phyloP scores from a whole-genome alignment of 1,140 invertebrate species.

The Lasaia peninsularis region DNA sequence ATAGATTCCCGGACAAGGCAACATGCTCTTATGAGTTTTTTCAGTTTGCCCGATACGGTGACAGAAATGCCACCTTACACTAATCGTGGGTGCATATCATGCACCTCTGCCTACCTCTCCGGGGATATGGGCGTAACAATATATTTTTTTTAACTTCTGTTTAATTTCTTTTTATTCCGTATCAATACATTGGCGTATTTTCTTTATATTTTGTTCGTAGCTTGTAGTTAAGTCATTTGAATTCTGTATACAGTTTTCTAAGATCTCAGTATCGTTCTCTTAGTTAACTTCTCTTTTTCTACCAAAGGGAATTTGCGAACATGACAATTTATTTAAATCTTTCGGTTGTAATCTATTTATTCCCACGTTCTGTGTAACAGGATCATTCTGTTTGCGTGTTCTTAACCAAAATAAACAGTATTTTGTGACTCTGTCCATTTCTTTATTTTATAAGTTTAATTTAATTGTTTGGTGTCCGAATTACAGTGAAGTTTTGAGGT shows the following conservation, averaged over 20 bases:
- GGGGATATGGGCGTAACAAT: too few relatives aligned
- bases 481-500: slow-evolving; percentile 41
- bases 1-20: too few relatives aligned
- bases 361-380: slow-evolving; percentile 41
- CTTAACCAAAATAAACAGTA: slow-evolving; percentile 23
- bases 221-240: slow-evolving; percentile 30
- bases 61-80: too few relatives aligned
- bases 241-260: slow-evolving; percentile 65
- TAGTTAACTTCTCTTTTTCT: slow-evolving; percentile 52
- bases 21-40: too few relatives aligned
- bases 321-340: slow-evolving; percentile 59
- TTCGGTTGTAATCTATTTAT: slow-evolving; percentile 61
- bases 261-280: slow-evolving; percentile 57
- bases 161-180: too few relatives aligned
- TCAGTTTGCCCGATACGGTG: too few relatives aligned
- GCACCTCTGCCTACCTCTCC: too few relatives aligned
- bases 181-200: too few relatives aligned
- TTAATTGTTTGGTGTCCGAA: slow-evolving; percentile 20
- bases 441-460: slow-evolving; percentile 24
- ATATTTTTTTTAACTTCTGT: too few relatives aligned
- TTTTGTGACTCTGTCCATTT: slow-evolving; percentile 32
- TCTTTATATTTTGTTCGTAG: slow-evolving; percentile 30
- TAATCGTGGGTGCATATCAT: too few relatives aligned
- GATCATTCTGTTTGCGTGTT: neutral
- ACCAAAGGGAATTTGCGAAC: slow-evolving; percentile 61